phyloP scores from a whole-genome alignment of 2,797 vertebrate genomes.

The Emydoidea blandingii region DNA sequence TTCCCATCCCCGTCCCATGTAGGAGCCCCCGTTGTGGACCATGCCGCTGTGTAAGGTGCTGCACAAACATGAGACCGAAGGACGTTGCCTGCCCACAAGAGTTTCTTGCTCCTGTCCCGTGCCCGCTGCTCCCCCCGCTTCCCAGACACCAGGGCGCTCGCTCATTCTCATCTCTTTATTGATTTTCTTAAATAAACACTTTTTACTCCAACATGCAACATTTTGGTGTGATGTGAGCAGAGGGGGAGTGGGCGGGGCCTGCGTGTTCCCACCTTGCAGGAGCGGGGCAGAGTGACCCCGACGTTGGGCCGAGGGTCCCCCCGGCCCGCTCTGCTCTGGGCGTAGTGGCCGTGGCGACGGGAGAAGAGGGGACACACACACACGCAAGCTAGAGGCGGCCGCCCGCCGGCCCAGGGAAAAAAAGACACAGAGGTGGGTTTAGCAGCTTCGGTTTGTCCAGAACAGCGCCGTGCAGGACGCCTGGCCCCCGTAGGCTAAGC shows the following conservation, averaged over 20 bases:
- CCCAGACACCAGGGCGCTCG: background rate
- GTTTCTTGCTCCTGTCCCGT: background rate
- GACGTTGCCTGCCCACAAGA: background rate
- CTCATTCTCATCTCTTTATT: background rate
- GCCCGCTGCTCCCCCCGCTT: background rate
- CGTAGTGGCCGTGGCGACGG: background rate
- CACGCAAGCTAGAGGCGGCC: background rate
- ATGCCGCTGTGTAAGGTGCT: no score
- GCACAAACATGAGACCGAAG: background rate
- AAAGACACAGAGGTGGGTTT: background rate
- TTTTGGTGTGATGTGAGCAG: conserved; percentile 63
- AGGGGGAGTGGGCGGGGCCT: background rate
- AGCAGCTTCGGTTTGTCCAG: background rate
- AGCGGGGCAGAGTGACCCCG: background rate
- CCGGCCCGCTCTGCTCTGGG: background rate
- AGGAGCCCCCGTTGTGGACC: background rate
- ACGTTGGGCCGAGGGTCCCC: background rate
- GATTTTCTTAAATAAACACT: conserved; percentile 70
- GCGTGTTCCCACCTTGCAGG: background rate
- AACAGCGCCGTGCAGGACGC: background rate
- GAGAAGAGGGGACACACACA: background rate
- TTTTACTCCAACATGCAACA: conserved; percentile 75
- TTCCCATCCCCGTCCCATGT: background rate
- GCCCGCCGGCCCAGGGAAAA: background rate
- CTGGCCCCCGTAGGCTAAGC: background rate